Evolutionary conservation across 2,888 invertebrate species (phyloP), one percentile per base, ranked within the genome.

Genomic region (Dysmachus trigonus): DNA sequence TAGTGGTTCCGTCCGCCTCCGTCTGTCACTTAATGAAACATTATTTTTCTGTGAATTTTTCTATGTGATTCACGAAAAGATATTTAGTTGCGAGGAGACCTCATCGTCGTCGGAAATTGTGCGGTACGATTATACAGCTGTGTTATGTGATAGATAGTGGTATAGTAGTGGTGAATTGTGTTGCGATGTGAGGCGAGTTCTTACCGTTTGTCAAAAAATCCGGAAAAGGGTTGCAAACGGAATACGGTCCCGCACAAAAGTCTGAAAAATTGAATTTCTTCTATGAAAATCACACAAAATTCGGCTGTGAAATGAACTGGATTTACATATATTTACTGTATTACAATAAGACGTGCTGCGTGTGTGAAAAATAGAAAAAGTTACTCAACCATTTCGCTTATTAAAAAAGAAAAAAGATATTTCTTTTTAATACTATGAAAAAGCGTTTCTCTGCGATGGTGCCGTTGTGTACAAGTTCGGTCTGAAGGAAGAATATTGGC

Each of bases 361-460:
- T 72, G 83, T 83, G 38, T 83, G 71, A 72, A 72, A 41, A 72
- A 83, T 53, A 72, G 41, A 41, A 72, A 72, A 72, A 83, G 72
- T 83, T 83, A 83, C 83, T 72, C 83, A 83, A 83, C 83, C 83
- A 83, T 83, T 72, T 83, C 83, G 72, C 71, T 35, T 8, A 8
- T 27, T 31, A 71, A 71, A 71, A 41, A 8, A 41, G 31, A 71
- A 71, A 71, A 41, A 83, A 82, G 22, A 22, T 15, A 0, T 31
- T 22, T 72, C n/a, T 30, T 13, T 13, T 33, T 15, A 7, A 5
- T 62, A 47, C 7, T 0, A 62, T 62, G 62, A 27, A 62, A 79
- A 82, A 33, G 35, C 62, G 31, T 82, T 82, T 53, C 35, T 62
- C 51, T 79, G 27, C 62, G 27, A 62, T 62, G n/a, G 47, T 82